Evolutionary conservation across 92 coral and sea anemone genomes (phyloP).

Genomic region (Nematostella vectensis): DNA sequence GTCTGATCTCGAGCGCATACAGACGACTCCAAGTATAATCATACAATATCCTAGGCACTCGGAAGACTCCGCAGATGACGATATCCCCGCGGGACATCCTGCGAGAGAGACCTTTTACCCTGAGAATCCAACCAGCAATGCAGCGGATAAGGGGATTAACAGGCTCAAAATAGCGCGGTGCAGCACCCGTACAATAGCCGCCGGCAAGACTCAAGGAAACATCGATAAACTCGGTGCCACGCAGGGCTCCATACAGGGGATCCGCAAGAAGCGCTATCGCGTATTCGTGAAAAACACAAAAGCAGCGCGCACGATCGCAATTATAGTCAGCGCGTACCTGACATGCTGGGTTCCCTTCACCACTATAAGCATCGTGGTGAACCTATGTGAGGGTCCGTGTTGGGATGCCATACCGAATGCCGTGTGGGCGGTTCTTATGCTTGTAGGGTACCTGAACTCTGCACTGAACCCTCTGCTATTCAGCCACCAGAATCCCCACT

Average conservation of each 20-base stretch:
- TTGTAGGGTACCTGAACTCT: conserved; percentile 42
- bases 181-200: too few relatives aligned
- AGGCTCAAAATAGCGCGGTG: too few relatives aligned
- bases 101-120: too few relatives aligned
- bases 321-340: conserved; percentile 42
- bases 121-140: too few relatives aligned
- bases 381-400: conserved; percentile 20
- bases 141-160: too few relatives aligned
- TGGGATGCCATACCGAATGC: conserved; percentile 1
- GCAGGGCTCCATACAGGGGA: conserved; percentile 1
- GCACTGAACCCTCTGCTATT: conserved; percentile 45
- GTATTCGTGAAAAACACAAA: conserved; percentile 25
- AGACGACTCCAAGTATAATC: too few relatives aligned
- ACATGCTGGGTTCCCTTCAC: conserved; percentile 53
- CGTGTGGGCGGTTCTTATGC: conserved; percentile 8
- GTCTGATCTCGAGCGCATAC: too few relatives aligned
- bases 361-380: conserved; percentile 26
- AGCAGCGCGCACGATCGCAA: conserved; percentile 51
- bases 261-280: conserved; percentile 16
- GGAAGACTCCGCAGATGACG: too few relatives aligned
- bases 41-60: too few relatives aligned
- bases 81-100: too few relatives aligned
- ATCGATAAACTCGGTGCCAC: too few relatives aligned
- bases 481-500: conserved; percentile 32
- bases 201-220: too few relatives aligned